Evolutionary conservation across 2,113 vertebrate species (phyloP), one percentile per base, ranked within the genome.

Genomic region (Ammospiza nelsoni): DNA sequence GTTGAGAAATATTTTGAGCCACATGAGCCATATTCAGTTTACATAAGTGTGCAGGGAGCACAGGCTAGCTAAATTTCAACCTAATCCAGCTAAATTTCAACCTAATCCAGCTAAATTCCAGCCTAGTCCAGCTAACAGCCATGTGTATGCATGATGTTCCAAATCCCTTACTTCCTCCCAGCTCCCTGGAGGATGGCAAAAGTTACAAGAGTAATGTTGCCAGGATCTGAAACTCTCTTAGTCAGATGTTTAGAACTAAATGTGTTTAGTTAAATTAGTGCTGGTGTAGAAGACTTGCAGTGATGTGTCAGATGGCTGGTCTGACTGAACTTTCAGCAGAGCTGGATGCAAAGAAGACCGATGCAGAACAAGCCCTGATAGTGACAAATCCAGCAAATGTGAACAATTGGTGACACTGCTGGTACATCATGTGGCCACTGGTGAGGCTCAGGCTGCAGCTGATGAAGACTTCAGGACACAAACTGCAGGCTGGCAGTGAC

Each of bases 201-300:
- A 85, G 44, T 82, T 82, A 43, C 39, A 59, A 62, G 43, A 73
- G 37, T 78, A 81, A 91, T 51, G 43, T 51, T 84, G 39, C 90
- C 87, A 65, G 65, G 44, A 71, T 62, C 73, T 84, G 37, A 91
- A 92, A 77, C 54, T 33, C 62, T 66, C 77, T 67, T 55, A 87
- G 46, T 92, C 77, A 91, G 65, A 62, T 62, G 77, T 78, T 91
- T 68, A 55, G 69, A 87, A 80, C 67, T 86, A 54, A 89, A 87
- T 67, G 51, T n/a, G 41, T 58, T 73, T 21, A 80, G 28, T 66
- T 73, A 49, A 84, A 94, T 37, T 9, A 74, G 39, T 84, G 39
- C 59, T 74, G 37, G 20, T 55, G 15, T 17, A 49, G 46, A 69
- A 67, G 52, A 21, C 43, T 81, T 74, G 25, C 4, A 52, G 33